These are phyloP conservation scores for Crocodylus rhombifer DNA, from an alignment of 2,797 vertebrate genomes.

Conservation along the genomic window DNA sequence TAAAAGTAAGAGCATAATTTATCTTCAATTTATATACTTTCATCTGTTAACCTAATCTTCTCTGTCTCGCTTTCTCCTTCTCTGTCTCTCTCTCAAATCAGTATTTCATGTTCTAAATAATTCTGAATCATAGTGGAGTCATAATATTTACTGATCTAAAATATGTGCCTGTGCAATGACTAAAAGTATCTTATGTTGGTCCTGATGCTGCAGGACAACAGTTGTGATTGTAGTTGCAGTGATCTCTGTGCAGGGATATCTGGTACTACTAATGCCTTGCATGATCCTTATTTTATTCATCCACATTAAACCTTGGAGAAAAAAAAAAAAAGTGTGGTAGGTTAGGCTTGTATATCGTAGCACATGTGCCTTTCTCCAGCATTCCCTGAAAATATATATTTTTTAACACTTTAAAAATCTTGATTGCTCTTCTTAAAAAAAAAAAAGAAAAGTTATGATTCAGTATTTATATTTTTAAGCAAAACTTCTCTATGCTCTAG, in stretches of 20 bases:
- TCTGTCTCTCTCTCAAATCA: neutral
- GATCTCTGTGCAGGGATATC: neutral
- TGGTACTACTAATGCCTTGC: neutral
- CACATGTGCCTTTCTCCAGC: neutral
- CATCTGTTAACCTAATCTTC: neutral
- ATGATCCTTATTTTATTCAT: neutral
- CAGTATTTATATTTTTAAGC: neutral
- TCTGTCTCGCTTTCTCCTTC: neutral
- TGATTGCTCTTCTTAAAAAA: neutral
- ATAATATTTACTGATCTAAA: neutral
- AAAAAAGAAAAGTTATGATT: neutral
- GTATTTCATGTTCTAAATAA: neutral
- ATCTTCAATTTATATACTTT: neutral
- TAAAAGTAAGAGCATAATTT: conserved; percentile 86
- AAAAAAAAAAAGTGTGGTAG: neutral
- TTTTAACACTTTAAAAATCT: neutral
- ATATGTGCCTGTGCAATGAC: neutral
- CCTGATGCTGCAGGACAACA: neutral
- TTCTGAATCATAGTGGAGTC: fast-evolving
- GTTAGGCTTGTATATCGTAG: neutral
- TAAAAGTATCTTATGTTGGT: neutral
- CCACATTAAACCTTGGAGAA: neutral
- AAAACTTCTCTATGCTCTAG: neutral
- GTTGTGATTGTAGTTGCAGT: fast-evolving
- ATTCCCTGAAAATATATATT: neutral